Evolutionary conservation across 2,113 vertebrate species (phyloP).

Genomic region (Sinocyclocheilus anophthalmus): DNA sequence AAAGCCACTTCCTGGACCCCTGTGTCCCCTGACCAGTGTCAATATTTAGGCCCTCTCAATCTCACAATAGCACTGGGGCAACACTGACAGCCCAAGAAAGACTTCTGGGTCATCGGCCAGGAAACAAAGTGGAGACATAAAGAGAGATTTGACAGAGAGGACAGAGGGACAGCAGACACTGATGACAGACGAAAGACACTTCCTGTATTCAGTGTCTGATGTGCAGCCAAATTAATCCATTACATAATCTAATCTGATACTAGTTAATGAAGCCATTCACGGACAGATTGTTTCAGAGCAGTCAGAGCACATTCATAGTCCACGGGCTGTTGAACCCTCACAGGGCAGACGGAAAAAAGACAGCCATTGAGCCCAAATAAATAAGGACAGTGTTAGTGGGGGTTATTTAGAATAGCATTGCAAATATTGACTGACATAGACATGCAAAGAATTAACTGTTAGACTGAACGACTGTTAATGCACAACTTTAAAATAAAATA

Average conservation of each 20-base stretch:
- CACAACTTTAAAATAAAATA: too few relatives aligned
- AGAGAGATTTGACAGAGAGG: neutral
- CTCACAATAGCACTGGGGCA: slow-evolving; percentile 12
- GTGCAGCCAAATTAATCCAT: slow-evolving; percentile 42
- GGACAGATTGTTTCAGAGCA: slow-evolving; percentile 26
- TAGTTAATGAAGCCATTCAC: slow-evolving; percentile 47
- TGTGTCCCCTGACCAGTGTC: neutral
- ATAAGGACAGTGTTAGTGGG: neutral
- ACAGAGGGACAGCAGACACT: slow-evolving; percentile 28
- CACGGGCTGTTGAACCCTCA: neutral
- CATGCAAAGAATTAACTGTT: neutral
- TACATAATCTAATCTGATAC: slow-evolving; percentile 60
- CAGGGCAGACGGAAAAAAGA: neutral
- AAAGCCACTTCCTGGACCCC: slow-evolving; percentile 15
- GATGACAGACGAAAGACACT: slow-evolving; percentile 46
- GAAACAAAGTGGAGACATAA: neutral
- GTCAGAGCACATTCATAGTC: slow-evolving; percentile 23
- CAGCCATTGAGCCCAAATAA: neutral
- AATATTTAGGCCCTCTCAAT: neutral
- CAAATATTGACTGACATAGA: neutral
- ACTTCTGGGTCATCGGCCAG: slow-evolving; percentile 16
- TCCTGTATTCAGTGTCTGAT: slow-evolving; percentile 48
- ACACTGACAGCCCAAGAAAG: slow-evolving; percentile 32
- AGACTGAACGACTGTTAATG: neutral
- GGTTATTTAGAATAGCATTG: neutral